A percentile compares a stretch with the other conserved stretches of the same genome.
Conservation (phyloP, 2,888 invertebrate genomes). For the Cremastinae sp. region DNA sequence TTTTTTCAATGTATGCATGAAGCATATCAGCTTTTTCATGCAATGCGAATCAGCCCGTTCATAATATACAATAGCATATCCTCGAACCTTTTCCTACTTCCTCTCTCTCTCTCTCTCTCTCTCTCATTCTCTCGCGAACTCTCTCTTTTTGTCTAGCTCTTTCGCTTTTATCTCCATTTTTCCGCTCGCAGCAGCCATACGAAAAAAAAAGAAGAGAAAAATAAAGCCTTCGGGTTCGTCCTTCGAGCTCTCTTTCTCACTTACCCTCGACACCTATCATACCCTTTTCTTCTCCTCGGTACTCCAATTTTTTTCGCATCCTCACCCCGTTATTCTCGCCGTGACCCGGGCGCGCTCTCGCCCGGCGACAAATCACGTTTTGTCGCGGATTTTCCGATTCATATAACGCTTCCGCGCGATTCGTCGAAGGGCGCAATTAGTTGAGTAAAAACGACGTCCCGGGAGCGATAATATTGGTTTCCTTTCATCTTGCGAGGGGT, state of each 20-base stretch:
- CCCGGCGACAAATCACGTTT: constrained; percentile 32
- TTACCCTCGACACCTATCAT: neutral
- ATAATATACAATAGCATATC: constrained; percentile 41
- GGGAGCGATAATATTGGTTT: too few relatives aligned
- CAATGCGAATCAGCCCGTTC: constrained; percentile 23
- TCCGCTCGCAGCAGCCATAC: constrained; percentile 4
- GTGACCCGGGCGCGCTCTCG: constrained; percentile 9
- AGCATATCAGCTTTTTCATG: constrained; percentile 16
- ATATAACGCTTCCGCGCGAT: constrained; percentile 25
- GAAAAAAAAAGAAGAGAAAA: constrained; percentile 15
- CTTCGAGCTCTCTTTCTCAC: constrained; percentile 21
- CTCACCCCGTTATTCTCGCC: constrained; percentile 5
- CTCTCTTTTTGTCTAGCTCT: neutral
- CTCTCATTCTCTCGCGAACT: neutral
- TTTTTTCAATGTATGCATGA: neutral
- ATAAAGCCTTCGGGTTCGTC: constrained; percentile 3
- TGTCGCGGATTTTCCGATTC: constrained; percentile 47
- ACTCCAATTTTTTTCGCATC: neutral
- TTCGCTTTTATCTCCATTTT: constrained; percentile 27
- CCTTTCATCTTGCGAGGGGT: neutral
- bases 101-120: neutral
- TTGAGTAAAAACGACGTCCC: neutral
- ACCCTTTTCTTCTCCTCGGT: constrained; percentile 17
- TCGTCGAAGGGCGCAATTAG: constrained; percentile 11
- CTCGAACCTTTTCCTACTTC: neutral